Evolutionary conservation across 2,113 vertebrate genomes (phyloP), one percentile per base, ranked within the genome.

Genomic region (Nestor notabilis): DNA sequence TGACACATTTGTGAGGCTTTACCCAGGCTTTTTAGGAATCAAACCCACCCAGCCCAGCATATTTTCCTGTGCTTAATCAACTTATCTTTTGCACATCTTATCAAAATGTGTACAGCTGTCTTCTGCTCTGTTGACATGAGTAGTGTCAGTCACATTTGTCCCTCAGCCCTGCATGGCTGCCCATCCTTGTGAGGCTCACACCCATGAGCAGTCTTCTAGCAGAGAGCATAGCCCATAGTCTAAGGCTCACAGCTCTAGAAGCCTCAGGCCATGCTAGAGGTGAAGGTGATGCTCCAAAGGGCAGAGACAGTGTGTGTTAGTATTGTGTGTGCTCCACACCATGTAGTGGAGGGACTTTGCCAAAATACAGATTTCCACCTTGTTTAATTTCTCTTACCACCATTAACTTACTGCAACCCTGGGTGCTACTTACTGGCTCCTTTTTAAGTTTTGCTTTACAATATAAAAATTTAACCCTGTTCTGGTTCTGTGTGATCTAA

Each of bases 351-450:
- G 20, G 9, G 6, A 56, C 16, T 52, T 63, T 35, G 11, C 17
- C 20, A 91, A 79, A 77, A 56, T 9, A 3, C 1, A 74, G 9
- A 14, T 80, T 74, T 69, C 12, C 17, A 53, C 17, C 6, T 27
- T 49, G 16, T 23, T 58, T 55, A 44, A 12, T 17, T 52, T 46
- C 27, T 50, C 17, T 74, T 21, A 41, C 7, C 37, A 11, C 23
- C 4, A 0, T 41, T 61, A 69, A 44, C 5, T 8, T 44, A 4
- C 28, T 63, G 17, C 33, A 61, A 17, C 1, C 16, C n/a, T 70
- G 24, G 4, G 7, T n/a, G 16, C 10, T 60, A 2, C 17, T 47
- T 47, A 28, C 6, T 24, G 5, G 2, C 6, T n/a, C 4, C 35
- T 65, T 69, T 52, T 37, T 1, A 60, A 68, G 13, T 4, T 84